These are phyloP conservation scores for Sebastes kiyomatsui DNA, from an alignment of 2,797 vertebrate species.

Conservation along the genomic window DNA sequence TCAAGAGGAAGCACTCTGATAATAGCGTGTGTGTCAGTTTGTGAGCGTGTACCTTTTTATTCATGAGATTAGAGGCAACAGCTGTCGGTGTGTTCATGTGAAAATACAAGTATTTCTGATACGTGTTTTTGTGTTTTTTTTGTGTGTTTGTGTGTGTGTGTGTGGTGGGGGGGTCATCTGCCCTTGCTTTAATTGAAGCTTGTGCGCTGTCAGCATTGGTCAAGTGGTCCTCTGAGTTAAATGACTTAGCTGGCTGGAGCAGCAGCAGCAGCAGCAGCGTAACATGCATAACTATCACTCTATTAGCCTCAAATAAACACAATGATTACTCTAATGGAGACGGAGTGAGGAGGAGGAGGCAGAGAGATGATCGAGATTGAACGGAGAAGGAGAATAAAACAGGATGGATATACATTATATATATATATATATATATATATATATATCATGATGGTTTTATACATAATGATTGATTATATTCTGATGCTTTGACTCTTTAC, in stretches of 20 bases:
- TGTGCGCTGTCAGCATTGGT: slow-evolving; percentile 61
- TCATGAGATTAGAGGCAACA: slow-evolving; percentile 16
- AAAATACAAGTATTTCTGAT: background rate
- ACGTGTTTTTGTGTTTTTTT: background rate
- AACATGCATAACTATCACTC: slow-evolving; percentile 49
- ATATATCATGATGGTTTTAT: background rate
- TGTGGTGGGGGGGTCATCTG: background rate
- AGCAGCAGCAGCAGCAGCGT: background rate
- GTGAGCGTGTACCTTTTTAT: slow-evolving; percentile 11
- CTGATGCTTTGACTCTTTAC: background rate
- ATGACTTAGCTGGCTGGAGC: slow-evolving; percentile 43
- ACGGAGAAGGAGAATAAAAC: background rate
- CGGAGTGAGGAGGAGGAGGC: slow-evolving; percentile 22
- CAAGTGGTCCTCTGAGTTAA: slow-evolving; percentile 72
- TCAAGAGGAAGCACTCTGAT: slow-evolving; percentile 56
- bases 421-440: background rate
- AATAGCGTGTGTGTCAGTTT: background rate
- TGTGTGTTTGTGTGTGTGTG: background rate
- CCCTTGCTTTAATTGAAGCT: slow-evolving; percentile 55
- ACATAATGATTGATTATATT: background rate
- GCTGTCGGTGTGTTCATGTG: background rate
- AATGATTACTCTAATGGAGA: slow-evolving; percentile 45
- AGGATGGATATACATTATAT: background rate
- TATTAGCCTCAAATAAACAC: slow-evolving; percentile 51
- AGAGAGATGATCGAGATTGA: background rate